phyloP scores from a whole-genome alignment of 1,140 invertebrate species.

The Dreissena rostriformis region DNA sequence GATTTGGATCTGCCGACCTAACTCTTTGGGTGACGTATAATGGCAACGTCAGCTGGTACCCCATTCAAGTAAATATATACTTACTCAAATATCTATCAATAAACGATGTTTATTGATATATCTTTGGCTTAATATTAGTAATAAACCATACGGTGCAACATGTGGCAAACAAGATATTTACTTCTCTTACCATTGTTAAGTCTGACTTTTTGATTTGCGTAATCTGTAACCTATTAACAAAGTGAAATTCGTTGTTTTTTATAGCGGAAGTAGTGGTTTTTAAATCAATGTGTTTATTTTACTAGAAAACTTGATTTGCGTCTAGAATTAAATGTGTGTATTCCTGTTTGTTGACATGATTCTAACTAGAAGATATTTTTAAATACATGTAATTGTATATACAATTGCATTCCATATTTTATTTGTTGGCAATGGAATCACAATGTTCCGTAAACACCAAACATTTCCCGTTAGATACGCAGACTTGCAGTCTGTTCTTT shows the following conservation, averaged over 20 bases:
- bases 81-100: no score
- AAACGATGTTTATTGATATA: neutral
- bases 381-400: no score
- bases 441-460: constrained; percentile 99
- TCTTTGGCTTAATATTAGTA: neutral
- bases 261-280: no score
- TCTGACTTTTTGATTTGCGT: neutral
- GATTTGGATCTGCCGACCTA: constrained; percentile 42
- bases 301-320: neutral
- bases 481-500: constrained; percentile 99
- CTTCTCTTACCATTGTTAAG: neutral
- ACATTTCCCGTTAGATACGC: constrained; percentile 97
- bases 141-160: neutral
- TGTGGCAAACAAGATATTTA: no score
- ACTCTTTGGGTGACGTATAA: neutral
- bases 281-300: neutral
- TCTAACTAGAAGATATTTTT: neutral
- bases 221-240: no score
- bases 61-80: constrained; percentile 28
- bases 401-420: no score
- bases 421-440: constrained; percentile 90
- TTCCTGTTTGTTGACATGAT: neutral
- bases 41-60: constrained; percentile 25
- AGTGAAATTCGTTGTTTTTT: no score
- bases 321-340: neutral